Evolutionary conservation across 2,888 invertebrate species (phyloP), one percentile per base, ranked within the genome.

Genomic region (Ormyrus thymus): DNA sequence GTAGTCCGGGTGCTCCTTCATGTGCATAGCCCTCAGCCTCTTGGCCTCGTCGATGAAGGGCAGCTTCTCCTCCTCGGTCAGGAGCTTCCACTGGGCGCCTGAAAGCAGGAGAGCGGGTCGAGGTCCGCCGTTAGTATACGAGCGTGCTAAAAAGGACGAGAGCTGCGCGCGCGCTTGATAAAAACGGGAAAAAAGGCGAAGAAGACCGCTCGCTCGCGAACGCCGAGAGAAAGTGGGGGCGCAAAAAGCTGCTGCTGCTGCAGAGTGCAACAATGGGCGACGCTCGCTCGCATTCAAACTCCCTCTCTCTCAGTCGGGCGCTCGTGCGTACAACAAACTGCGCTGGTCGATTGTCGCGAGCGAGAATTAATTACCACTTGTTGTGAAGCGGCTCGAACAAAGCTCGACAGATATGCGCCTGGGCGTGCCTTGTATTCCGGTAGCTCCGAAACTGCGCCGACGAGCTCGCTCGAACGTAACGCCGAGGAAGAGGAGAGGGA

Each of bases 21-120:
- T 98, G 92, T 98, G 97, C 93, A 96, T 94, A 29, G 96, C 96
- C 64, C 98, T 93, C 85, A 98, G 93, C 81, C 98, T 93, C 90
- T 98, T 98, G 11, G 98, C 98, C 90, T 98, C 98, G 90, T 98
- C 98, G 84, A 98, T 98, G 91, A 98, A 98, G 46, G 98, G 98
- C 87, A 98, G 92, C 91, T 98, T 98, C 88, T 98, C 97, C 84
- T 96, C 95, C 91, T 98, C 98, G 2, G 96, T 94, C 62, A 98
- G 92, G 72, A 96, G 92, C 90, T 98, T 98, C 98, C 98, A 98
- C 92, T 98, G 97, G 11, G 97, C 97, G 84, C 98, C 95, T 96
- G 91, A 9, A 90, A 85, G 56, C 69, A 68, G 7, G 9, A 68
- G 7, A n/a, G 2, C 45, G 11, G 11, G 62, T 62, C n/a, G 13